Base-by-base conservation (phyloP, 1,140 invertebrate genomes). In the Tetranychus cinnabarinus region DNA sequence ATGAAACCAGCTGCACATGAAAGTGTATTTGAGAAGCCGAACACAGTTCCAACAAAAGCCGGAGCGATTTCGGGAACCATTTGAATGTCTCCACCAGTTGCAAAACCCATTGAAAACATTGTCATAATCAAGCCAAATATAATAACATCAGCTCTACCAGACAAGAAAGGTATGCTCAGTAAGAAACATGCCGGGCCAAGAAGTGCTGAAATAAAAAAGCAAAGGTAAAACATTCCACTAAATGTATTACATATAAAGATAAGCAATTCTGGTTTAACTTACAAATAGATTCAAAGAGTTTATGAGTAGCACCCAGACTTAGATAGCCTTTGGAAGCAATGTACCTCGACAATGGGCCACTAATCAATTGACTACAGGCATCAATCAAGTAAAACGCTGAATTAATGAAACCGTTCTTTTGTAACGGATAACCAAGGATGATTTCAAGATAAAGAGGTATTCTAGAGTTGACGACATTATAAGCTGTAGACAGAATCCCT, bases 11-110 rank as follows among this genome's bases (percentile, higher is more conserved):
- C 15, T 6, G 50, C 31, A 35, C 37, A 59, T n/a, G 59, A 60
- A 2, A 63, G 10, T 4, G 37, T 60, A 33, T 59, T 54, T 8
- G 62, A 10, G 35, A 63, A 15, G 33, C 62, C 62, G 31, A 62
- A 62, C 8, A 63, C 31, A 15, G 36, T 45, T 13, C 62, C 62
- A n/a, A 42, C 57, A 45, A 48, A 31, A 13, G 37, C 56, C 1
- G 62, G 62, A 3, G 62, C 62, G 54, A 58, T 52, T 34, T 63
- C 62, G 13, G 45, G 36, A 13, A 57, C 56, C 12, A 66, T 64
- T 8, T 63, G 62, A 13, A 63, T 55, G 34, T 68, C 63, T 3
- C 67, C 67, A n/a, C 67, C 67, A 12, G 63, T 64, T 33, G 56
- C 45, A 15, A 65, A 42, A 2, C 66, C 67, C 15, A 62, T 48